Base-by-base conservation (phyloP, 2,797 vertebrate genomes). In the Ctenosaura bakeri region DNA sequence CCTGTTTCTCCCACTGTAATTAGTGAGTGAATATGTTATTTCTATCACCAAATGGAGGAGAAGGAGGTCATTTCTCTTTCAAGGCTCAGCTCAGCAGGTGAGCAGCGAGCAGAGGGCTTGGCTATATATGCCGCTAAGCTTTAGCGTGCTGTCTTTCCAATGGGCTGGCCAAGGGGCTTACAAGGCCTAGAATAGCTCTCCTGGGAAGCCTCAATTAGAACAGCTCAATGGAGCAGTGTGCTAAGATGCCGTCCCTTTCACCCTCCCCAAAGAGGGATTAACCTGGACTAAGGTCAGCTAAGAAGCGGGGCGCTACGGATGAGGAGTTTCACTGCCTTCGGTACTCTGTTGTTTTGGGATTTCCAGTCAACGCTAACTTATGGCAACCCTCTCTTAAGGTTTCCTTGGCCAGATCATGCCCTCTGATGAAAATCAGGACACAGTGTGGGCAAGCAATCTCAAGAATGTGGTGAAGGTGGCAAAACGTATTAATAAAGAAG, bases 151-250 rank as follows among this genome's bases (percentile, higher is more conserved):
- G 95, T 91, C 95, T 95, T 96, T 96, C 95, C 96, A 92, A 85
- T 54, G 88, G 62, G 0, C 93, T 54, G 74, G 96, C 95, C 95
- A 96, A 94, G 94, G 92, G 90, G 90, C 94, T 96, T 94, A 95
- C 0, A 0, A 87, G 94, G 92, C 86, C 3, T 13, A 22, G 91
- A 86, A 74, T 0, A 91, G 94, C 59, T 62, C 86, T 84, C 91
- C 79, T 85, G 90, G 91, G 93, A 92, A 96, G 92, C 93, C 92
- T 93, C 93, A 91, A 93, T 94, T 93, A 95, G 94, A 91, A 93
- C 1, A 0, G 74, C 92, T 93, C 94, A 90, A 93, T 66, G 0
- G 90, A 22, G 88, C 91, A 7, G 87, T 35, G 6, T 22, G 85
- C 26, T 93, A 93, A 95, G 77, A 3, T 76, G 0, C 84, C 13